Evolutionary conservation across 2,113 vertebrate genomes (phyloP).

Genomic region (Prunella fulvescens): DNA sequence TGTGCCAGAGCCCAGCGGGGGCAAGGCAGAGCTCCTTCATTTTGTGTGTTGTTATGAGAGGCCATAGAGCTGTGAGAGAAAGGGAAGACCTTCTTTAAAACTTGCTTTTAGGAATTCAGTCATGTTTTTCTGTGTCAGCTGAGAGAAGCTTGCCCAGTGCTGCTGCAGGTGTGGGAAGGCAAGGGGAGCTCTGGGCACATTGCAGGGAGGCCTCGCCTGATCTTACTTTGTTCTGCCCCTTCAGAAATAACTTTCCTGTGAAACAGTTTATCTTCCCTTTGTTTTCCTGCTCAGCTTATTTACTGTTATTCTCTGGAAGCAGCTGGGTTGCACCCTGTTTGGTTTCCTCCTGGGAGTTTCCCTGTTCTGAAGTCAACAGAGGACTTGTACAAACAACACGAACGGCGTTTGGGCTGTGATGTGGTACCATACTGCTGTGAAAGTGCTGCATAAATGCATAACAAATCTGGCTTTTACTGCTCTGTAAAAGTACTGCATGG

Average conservation of each 20-base stretch:
- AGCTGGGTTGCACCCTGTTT: background rate
- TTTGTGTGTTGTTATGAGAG: background rate
- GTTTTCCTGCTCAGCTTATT: background rate
- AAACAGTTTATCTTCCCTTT: background rate
- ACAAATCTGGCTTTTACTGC: background rate
- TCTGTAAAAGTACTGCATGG: background rate
- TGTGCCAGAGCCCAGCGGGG: accelerated
- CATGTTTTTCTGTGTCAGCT: background rate
- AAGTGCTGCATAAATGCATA: slow-evolving; percentile 18
- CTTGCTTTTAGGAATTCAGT: background rate
- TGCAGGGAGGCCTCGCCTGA: accelerated
- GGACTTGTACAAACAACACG: background rate
- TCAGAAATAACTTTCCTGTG: background rate
- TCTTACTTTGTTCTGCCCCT: background rate
- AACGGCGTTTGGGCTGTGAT: background rate
- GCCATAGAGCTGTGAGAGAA: background rate
- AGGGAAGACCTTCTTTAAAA: background rate
- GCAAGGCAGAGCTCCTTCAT: background rate
- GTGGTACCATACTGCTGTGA: background rate
- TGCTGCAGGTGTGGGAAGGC: background rate
- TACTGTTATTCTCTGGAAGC: background rate
- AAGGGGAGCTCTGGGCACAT: background rate
- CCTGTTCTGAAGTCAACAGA: background rate
- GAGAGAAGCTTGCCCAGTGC: background rate
- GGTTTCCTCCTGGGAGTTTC: slow-evolving; percentile 16